Base-by-base conservation (phyloP, 2,113 vertebrate species). In the Microtus oregoni region DNA sequence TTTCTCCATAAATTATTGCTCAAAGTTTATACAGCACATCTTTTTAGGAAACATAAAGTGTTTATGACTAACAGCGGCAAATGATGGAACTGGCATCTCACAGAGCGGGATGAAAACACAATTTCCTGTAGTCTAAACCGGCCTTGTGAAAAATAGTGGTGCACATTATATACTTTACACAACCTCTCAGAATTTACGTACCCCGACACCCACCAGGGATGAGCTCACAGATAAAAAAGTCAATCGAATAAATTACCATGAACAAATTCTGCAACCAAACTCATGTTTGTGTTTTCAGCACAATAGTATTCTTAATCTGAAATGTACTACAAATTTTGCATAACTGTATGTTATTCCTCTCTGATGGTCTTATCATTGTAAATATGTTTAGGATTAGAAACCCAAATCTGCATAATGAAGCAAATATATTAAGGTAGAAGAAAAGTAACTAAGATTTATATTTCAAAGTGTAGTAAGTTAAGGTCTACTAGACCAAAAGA, bases 1-100 rank as follows among this genome's bases (percentile, higher is more conserved):
- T 96, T 93, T 89, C 86, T 96, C 97, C 89, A 95, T 86, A 89
- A 97, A 93, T 94, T 88, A 82, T 65, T 96, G 35, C 44, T 94
- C 50, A 90, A 97, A 96, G 9, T 90, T 78, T 95, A 77, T 94
- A 92, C 26, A 96, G 65, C 26, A 38, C 55, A 67, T 30, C 93
- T 97, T 97, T 85, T 86, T 97, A 97, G 75, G 70, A 90, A 96
- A 17, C 73, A 90, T 22, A 96, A 96, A 91, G 73, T 92, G 44
- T 90, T 97, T 96, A 89, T 79, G 47, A 68, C 19, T 61, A 90
- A 96, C 73, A 35, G 81, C 92, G 65, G 15, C 87, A 85, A 95
- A 89, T 85, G 86, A 94, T 10, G 70, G 44, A 72, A 81, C 24
- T 72, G 44, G 14, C 9, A 41, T 24, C 77, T 93, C 76, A 94